A percentile compares a stretch with the other conserved stretches of the same genome.
Conservation (phyloP, 2,113 vertebrate species). For the Pedionomus torquatus region DNA sequence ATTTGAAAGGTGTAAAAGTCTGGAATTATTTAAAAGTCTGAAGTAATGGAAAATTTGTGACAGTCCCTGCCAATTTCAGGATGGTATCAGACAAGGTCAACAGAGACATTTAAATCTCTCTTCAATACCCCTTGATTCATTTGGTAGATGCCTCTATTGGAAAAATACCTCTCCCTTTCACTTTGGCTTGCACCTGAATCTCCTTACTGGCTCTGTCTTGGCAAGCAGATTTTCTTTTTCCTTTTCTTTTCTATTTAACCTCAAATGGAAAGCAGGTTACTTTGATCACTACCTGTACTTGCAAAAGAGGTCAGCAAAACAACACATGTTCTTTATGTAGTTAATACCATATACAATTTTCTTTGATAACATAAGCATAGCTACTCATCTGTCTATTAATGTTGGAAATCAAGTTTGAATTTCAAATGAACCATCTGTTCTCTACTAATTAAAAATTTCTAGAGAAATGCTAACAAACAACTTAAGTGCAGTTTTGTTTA, state of each 20-base stretch:
- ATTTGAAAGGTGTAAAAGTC: background rate
- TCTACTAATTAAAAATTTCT: background rate
- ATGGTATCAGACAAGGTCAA: background rate
- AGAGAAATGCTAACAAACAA: background rate
- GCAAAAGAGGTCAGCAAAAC: background rate
- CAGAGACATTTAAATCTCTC: background rate
- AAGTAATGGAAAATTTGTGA: background rate
- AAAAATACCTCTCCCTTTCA: rapidly evolving
- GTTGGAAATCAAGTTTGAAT: background rate
- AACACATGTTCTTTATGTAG: background rate
- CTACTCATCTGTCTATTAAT: background rate
- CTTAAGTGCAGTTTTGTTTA: background rate
- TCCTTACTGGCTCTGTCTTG: background rate
- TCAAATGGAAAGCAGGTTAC: background rate
- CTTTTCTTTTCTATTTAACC: background rate
- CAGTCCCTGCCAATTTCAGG: background rate
- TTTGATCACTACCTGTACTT: background rate
- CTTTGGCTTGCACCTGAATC: background rate
- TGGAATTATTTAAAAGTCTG: background rate
- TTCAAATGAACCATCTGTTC: background rate
- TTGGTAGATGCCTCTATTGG: background rate
- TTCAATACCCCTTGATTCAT: background rate
- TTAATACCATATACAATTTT: background rate
- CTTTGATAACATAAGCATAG: background rate
- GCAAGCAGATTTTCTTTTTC: background rate